Evolutionary conservation across 2,113 vertebrate genomes (phyloP).

Genomic region (Hemibates koningsi): DNA sequence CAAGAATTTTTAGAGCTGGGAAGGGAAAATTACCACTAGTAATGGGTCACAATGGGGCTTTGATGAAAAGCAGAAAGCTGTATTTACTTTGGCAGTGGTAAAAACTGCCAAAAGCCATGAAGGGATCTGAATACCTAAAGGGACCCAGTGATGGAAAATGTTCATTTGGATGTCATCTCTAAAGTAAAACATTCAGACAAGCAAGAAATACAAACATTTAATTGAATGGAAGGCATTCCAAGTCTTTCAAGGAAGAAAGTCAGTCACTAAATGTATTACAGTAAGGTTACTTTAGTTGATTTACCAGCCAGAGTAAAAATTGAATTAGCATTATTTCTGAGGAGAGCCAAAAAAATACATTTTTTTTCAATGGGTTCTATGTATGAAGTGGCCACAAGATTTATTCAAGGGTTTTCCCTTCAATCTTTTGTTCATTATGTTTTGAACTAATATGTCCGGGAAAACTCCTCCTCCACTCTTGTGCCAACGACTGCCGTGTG

Average conservation of each 20-base stretch:
- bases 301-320: neutral
- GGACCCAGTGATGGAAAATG: neutral
- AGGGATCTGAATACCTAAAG: neutral
- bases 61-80: neutral
- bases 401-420: neutral
- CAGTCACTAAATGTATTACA: neutral
- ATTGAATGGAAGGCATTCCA: neutral
- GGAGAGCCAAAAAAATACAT: neutral
- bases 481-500: neutral
- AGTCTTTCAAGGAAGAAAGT: neutral
- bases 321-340: neutral
- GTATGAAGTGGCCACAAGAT: neutral
- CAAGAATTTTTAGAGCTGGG: neutral
- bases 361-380: neutral
- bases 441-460: neutral
- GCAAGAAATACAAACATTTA: neutral
- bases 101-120: neutral
- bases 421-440: slow-evolving; percentile 7
- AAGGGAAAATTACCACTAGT: neutral
- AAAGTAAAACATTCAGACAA: neutral
- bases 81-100: neutral
- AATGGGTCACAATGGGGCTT: neutral
- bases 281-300: neutral
- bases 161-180: neutral
- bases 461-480: neutral